phyloP scores from a whole-genome alignment of 1,140 invertebrate genomes.

The Metaphire vulgaris region DNA sequence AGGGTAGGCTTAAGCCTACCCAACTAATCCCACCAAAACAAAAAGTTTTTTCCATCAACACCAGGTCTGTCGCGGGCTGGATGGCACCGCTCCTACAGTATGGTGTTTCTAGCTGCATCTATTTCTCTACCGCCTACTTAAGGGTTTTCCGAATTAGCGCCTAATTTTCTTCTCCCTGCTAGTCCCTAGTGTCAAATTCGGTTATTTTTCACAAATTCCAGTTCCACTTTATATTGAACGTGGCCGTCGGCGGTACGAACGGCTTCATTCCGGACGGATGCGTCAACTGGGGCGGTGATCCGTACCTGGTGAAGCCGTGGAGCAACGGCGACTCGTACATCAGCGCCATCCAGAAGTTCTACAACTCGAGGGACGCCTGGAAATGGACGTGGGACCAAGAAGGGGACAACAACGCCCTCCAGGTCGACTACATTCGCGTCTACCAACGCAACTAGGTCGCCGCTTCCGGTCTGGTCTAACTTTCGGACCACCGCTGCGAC shows the following conservation, averaged over 20 bases:
- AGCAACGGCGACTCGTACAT: conserved; percentile 52
- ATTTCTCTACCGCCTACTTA: too few species aligned
- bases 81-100: too few species aligned
- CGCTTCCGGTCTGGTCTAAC: not conserved
- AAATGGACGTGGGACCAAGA: conserved; percentile 58
- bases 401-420: conserved; percentile 52
- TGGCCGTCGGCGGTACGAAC: conserved; percentile 66
- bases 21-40: too few species aligned
- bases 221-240: conserved; percentile 67
- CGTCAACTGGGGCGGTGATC: conserved; percentile 24
- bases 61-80: too few species aligned
- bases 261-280: conserved; percentile 62
- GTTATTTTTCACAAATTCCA: too few species aligned
- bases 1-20: too few species aligned
- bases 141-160: too few species aligned
- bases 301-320: conserved; percentile 63
- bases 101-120: too few species aligned
- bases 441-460: not conserved
- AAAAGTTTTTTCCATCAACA: too few species aligned
- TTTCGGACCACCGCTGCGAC: too few species aligned
- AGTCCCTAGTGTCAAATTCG: too few species aligned
- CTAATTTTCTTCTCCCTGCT: too few species aligned
- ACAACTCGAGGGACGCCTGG: conserved; percentile 58
- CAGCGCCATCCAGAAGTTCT: conserved; percentile 57
- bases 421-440: conserved; percentile 49